Evolutionary conservation across 2,113 vertebrate genomes (phyloP).

Genomic region (Sapajus apella): DNA sequence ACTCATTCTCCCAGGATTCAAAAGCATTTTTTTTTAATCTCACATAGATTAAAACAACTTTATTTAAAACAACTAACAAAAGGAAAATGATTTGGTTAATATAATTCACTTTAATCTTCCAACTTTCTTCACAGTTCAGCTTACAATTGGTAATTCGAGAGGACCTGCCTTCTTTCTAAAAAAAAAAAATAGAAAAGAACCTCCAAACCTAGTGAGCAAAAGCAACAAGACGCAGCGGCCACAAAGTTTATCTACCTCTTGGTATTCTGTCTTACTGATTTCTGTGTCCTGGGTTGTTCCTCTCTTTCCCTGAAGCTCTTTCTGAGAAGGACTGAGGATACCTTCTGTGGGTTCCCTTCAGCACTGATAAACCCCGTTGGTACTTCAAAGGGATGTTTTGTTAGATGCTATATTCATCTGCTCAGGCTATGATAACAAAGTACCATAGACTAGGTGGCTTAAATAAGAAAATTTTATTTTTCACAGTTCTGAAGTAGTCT

Average conservation of each 20-base stretch:
- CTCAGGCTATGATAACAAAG: neutral
- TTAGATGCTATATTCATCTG: neutral
- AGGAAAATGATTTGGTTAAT: neutral
- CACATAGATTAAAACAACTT: neutral
- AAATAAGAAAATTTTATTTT: neutral
- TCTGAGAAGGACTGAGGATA: neutral
- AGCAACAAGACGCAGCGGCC: neutral
- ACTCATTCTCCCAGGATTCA: neutral
- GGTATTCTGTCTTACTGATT: neutral
- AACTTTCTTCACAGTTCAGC: neutral
- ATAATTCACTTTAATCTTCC: neutral
- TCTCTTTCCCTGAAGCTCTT: neutral
- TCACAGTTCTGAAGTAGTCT: neutral
- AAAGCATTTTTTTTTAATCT: neutral
- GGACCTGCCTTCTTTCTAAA: neutral
- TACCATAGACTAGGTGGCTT: neutral
- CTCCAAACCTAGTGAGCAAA: neutral
- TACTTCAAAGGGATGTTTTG: neutral
- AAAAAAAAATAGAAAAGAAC: conserved; percentile 21
- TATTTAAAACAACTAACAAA: conserved; percentile 20
- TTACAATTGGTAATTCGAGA: neutral
- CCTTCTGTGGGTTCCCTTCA: neutral
- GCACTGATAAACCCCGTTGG: neutral
- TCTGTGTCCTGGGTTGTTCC: neutral
- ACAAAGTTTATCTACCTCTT: neutral